Evolutionary conservation across 2,888 invertebrate genomes (phyloP).

Genomic region (Drosophila lacicola): DNA sequence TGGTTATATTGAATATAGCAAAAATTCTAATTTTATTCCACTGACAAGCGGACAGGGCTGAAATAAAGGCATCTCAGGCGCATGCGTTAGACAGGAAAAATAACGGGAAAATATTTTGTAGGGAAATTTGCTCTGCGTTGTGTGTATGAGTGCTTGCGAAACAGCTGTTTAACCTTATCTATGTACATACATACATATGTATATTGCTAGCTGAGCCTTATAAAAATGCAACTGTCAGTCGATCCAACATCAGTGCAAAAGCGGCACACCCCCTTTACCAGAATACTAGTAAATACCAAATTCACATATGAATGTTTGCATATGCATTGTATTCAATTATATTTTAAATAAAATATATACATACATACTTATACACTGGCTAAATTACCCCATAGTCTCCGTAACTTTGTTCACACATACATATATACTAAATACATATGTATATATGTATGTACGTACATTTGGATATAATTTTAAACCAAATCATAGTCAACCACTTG

Average conservation of each 20-base stretch:
- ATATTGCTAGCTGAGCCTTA: slow-evolving; percentile 2
- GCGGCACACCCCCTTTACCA: background rate
- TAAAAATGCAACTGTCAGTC: slow-evolving; percentile 14
- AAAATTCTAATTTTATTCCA: background rate
- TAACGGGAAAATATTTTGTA: slow-evolving; percentile 30
- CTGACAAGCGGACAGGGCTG: background rate
- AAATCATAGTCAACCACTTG: slow-evolving; percentile 10
- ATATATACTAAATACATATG: slow-evolving; percentile 4
- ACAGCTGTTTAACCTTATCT: slow-evolving; percentile 16
- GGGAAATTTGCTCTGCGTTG: slow-evolving; percentile 1
- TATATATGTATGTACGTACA: background rate
- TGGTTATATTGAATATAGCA: too few species aligned
- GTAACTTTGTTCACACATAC: background rate
- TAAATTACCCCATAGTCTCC: too few species aligned
- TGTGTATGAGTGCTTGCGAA: background rate
- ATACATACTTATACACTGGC: too few species aligned
- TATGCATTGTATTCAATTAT: background rate
- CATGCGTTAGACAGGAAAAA: slow-evolving; percentile 27
- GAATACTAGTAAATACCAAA: background rate
- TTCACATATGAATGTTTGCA: too few species aligned
- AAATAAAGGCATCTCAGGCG: slow-evolving; percentile 12
- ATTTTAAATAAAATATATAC: too few species aligned
- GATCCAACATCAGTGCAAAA: slow-evolving; percentile 11
- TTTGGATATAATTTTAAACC: slow-evolving; percentile 7
- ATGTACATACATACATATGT: background rate